Percentiles rank a stretch among this genome's conserved stretches.
phyloP scores from a whole-genome alignment of 2,797 vertebrate species.

The Acanthornis magna region DNA sequence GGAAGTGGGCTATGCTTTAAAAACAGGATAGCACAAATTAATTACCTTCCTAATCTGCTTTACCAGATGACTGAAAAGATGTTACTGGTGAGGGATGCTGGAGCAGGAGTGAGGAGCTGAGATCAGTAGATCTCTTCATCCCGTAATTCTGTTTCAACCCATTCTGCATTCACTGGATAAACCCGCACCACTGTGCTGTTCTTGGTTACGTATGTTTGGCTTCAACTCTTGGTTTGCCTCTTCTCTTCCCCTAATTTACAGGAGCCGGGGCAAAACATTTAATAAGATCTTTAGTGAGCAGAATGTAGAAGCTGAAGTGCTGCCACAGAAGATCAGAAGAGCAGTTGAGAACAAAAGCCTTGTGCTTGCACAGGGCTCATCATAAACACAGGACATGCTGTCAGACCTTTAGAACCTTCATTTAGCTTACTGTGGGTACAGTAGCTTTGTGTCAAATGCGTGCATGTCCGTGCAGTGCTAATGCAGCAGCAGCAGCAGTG shows the following conservation, averaged over 20 bases:
- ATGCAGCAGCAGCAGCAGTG: background rate
- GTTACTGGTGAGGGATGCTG: background rate
- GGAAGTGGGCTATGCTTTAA: background rate
- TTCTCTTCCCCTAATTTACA: background rate
- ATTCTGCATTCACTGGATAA: background rate
- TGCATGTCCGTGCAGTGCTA: background rate
- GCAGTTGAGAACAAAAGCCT: background rate
- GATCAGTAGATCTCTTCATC: background rate
- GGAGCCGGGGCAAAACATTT: background rate
- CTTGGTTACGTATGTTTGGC: background rate
- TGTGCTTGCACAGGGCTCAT: background rate
- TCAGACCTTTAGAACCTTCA: background rate
- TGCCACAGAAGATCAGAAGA: background rate
- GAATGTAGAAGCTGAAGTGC: background rate
- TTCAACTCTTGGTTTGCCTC: background rate
- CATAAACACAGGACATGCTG: background rate
- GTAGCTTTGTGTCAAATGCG: background rate
- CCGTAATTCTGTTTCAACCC: background rate
- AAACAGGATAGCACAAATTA: background rate
- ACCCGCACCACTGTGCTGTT: rapidly evolving
- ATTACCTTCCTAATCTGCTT: background rate
- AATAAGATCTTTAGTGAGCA: background rate
- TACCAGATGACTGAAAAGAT: background rate
- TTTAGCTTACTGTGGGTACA: background rate
- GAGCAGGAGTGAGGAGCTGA: background rate